Percentiles rank a stretch among this genome's conserved stretches.
Evolutionary conservation across 2,797 vertebrate species (phyloP).

Genomic region (Petrocephalus sullivani): DNA sequence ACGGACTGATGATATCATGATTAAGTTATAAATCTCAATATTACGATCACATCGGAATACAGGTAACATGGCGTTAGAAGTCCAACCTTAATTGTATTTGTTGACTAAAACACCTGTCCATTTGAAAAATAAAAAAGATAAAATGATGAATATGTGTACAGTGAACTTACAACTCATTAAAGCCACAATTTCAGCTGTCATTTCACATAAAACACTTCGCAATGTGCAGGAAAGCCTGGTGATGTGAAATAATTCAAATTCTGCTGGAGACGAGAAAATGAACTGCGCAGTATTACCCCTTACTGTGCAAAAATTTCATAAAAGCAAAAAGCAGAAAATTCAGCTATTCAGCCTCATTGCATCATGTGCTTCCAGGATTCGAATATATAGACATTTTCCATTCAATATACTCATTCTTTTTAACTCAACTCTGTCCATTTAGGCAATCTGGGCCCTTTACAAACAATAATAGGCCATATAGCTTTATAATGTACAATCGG

Average conservation of each 20-base stretch:
- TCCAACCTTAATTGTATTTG: neutral
- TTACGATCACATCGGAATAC: slow-evolving; percentile 31
- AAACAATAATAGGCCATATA: neutral
- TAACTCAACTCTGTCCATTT: neutral
- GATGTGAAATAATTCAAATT: neutral
- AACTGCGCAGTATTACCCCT: neutral
- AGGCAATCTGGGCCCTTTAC: neutral
- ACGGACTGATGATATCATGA: slow-evolving; percentile 40
- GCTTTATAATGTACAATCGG: neutral
- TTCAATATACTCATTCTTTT: neutral
- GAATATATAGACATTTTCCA: neutral
- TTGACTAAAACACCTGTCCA: neutral
- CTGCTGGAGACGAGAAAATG: neutral
- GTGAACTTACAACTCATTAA: neutral
- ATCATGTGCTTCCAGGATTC: neutral
- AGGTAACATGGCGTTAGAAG: neutral
- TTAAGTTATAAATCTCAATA: slow-evolving; percentile 33
- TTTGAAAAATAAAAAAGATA: neutral
- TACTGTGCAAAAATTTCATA: neutral
- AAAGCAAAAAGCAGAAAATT: neutral
- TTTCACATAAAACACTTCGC: neutral
- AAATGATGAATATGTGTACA: neutral
- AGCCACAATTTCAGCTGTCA: neutral
- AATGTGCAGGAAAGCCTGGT: neutral
- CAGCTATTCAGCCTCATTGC: neutral